A percentile compares a stretch with the other conserved stretches of the same genome.
These are phyloP conservation scores for Erebia aethiops DNA, from an alignment of 2,888 invertebrate genomes.

Conservation along the genomic window DNA sequence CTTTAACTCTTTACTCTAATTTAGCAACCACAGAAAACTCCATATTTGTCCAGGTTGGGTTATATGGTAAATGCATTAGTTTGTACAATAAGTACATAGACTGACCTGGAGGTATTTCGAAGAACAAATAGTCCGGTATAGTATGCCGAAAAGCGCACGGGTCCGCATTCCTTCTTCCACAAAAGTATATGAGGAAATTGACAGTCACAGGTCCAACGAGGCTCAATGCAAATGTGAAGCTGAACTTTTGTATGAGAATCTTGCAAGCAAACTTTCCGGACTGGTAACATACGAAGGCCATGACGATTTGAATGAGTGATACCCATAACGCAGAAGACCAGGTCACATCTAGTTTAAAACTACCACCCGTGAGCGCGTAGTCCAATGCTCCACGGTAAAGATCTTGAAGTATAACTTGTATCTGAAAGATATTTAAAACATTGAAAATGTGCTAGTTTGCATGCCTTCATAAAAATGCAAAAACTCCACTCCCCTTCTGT, in stretches of 20 bases:
- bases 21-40: no score
- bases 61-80: not conserved
- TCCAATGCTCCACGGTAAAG: constrained; percentile 63
- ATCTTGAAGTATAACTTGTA: constrained; percentile 69
- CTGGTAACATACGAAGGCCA: constrained; percentile 86
- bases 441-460: not conserved
- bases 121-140: constrained; percentile 93
- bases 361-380: constrained; percentile 60
- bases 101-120: constrained; percentile 88
- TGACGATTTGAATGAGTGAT: constrained; percentile 84
- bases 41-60: no score
- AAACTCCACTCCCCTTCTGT: no score
- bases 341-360: constrained; percentile 54
- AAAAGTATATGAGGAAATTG: constrained; percentile 85
- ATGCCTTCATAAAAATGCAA: no score
- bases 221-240: constrained; percentile 92
- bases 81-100: not conserved
- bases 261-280: constrained; percentile 93
- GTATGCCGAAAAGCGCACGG: constrained; percentile 85
- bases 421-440: constrained; percentile 54
- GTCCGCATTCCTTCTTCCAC: constrained; percentile 85
- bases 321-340: constrained; percentile 82
- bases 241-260: constrained; percentile 93
- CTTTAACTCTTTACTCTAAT: no score
- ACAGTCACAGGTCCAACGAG: constrained; percentile 90